Base-by-base conservation (phyloP, 1,140 invertebrate genomes). In the Pantala flavescens region DNA sequence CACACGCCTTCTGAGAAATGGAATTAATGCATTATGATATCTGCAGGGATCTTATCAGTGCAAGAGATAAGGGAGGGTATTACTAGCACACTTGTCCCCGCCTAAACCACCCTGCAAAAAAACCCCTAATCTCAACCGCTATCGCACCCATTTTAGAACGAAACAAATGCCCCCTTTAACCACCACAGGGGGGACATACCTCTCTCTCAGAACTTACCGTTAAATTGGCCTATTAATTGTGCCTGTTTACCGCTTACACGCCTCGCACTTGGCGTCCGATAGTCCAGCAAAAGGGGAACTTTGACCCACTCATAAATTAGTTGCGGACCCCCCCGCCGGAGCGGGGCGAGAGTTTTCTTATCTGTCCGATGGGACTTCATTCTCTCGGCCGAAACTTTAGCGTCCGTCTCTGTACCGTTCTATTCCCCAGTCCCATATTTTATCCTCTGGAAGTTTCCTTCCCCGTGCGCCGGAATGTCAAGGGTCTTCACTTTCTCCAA, bases 161-260 rank as follows among this genome's bases (percentile, higher is more conserved):
- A 63, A 63, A 63, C 49, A 63, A 63, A 63, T 16, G 49, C 49
- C 49, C 49, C 28, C 49, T 63, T 63, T 19, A 63, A 3, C 49
- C n/a, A 63, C 49, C 49, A 14, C 49, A 63, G 14, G 49, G 49
- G 49, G 49, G n/a, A 21, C 49, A 63, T 63, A 63, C 49, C 49
- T 19, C 49, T n/a, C n/a, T 63, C 49, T 16, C 49, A 21, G n/a
- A 63, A 63, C 49, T 63, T 63, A 21, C 49, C 49, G 49, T 63
- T 63, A 63, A 63, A 63, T 63, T 63, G 49, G 49, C 14, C 49
- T 63, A 63, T 63, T 63, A 63, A 63, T 63, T 63, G 49, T 63
- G 49, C 49, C 49, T 63, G 49, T 63, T 63, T 63, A 63, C 49
- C 49, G 14, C 49, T 16, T 19, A 63, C 49, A 63, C 49, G n/a